These are phyloP conservation scores for Choreutis nemorana DNA, from an alignment of 2,888 invertebrate species.

Conservation along the genomic window DNA sequence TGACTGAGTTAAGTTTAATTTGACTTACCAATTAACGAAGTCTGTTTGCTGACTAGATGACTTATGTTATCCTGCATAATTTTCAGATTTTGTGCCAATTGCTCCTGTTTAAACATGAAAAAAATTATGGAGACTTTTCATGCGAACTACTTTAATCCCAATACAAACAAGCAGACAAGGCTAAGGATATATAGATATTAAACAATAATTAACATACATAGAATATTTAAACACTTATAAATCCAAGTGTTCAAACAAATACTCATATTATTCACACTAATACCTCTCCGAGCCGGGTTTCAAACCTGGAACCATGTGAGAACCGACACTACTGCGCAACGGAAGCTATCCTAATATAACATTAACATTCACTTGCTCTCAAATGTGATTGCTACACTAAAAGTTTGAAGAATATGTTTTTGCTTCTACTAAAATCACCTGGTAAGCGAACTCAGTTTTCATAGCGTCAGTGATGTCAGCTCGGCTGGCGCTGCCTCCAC, in stretches of 20 bases:
- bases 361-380: no score
- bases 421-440: slow-evolving; percentile 29
- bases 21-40: slow-evolving; percentile 48
- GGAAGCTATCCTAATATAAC: no score
- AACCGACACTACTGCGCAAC: no score
- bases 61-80: slow-evolving; percentile 50
- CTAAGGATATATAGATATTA: no score
- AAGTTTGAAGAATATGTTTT: not conserved
- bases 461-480: slow-evolving; percentile 49
- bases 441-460: slow-evolving; percentile 53
- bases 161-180: not conserved
- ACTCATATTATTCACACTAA: no score
- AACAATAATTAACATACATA: no score
- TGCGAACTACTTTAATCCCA: not conserved
- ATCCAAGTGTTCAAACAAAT: no score
- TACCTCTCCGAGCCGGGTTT: no score
- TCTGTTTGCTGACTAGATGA: slow-evolving; percentile 45
- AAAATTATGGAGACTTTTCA: not conserved
- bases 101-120: slow-evolving; percentile 30
- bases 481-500: slow-evolving; percentile 32
- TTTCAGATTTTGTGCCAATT: slow-evolving; percentile 44
- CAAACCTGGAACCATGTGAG: no score
- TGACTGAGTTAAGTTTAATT: slow-evolving; percentile 1
- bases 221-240: no score
- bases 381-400: no score